Percentiles rank a stretch among this genome's conserved stretches.
phyloP scores from a whole-genome alignment of 2,888 invertebrate species.

The Suillia variegata region DNA sequence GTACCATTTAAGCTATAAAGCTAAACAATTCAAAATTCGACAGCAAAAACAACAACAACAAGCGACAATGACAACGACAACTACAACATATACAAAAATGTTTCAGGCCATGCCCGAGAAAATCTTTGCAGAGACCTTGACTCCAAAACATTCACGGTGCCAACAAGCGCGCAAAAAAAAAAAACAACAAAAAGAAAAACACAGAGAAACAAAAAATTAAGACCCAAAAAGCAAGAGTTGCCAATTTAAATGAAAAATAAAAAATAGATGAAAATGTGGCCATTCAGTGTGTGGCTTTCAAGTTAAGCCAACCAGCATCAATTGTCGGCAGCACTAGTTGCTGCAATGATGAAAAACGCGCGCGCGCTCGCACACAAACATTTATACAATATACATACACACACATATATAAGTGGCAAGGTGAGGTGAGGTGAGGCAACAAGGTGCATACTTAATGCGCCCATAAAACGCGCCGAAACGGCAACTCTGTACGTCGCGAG shows the following conservation, averaged over 20 bases:
- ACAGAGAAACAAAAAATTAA: conserved; percentile 1
- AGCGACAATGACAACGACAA: conserved; percentile 6
- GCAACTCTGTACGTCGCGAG: neutral
- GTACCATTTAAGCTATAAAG: too few relatives aligned
- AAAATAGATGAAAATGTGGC: neutral
- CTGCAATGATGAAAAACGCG: neutral
- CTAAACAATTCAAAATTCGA: too few relatives aligned
- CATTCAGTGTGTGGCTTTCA: neutral
- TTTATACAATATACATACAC: too few relatives aligned
- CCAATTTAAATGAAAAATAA: neutral
- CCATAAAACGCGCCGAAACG: conserved; percentile 16
- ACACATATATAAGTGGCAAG: too few relatives aligned
- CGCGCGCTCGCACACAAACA: too few relatives aligned
- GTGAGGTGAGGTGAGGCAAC: neutral
- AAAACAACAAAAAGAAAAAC: conserved; percentile 13
- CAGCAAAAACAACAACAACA: conserved; percentile 1
- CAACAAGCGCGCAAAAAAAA: neutral
- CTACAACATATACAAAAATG: neutral
- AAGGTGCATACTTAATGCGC: neutral
- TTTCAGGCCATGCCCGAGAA: conserved; percentile 31
- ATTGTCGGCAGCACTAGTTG: too few relatives aligned
- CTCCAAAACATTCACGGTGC: conserved; percentile 23
- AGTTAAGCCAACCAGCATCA: neutral
- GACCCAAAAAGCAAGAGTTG: conserved; percentile 1
- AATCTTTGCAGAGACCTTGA: conserved; percentile 32